Evolutionary conservation across 2,888 invertebrate species (phyloP).

Genomic region (Bugulina stolonifera): DNA sequence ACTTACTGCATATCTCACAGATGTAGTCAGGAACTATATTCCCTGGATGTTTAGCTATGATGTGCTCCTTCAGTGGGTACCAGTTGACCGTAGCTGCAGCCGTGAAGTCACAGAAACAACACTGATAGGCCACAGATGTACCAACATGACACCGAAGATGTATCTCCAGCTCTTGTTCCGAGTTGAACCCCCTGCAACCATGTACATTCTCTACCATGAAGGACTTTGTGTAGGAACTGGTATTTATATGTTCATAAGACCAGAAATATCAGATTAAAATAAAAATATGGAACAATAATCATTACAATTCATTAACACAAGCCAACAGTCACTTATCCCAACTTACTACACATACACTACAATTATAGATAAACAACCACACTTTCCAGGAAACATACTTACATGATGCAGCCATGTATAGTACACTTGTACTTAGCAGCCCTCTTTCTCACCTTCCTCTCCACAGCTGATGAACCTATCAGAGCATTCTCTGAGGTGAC

Average conservation of each 20-base stretch:
- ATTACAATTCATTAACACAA: too few species aligned
- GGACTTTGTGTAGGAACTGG: too few species aligned
- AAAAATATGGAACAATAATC: too few species aligned
- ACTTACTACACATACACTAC: too few species aligned
- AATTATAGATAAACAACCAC: too few species aligned
- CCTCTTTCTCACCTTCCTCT: conserved; percentile 3
- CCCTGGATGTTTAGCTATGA: conserved; percentile 23
- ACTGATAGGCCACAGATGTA: background rate
- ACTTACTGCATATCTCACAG: conserved; percentile 22
- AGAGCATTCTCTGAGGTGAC: background rate
- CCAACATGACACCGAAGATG: conserved; percentile 14
- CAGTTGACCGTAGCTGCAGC: conserved; percentile 24
- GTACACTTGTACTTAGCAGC: conserved; percentile 25
- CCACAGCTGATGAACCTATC: background rate
- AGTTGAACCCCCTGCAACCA: conserved; percentile 18
- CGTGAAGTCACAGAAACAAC: conserved; percentile 22
- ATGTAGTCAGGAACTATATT: background rate
- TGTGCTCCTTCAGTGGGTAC: conserved; percentile 26
- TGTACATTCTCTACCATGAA: too few species aligned
- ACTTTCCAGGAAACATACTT: too few species aligned
- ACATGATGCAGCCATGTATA: conserved; percentile 18
- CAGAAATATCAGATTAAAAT: too few species aligned
- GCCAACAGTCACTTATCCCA: too few species aligned
- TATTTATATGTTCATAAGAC: too few species aligned
- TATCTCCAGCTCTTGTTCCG: background rate